Base-by-base conservation (phyloP, 2,113 vertebrate genomes). In the Corythaixoides concolor region DNA sequence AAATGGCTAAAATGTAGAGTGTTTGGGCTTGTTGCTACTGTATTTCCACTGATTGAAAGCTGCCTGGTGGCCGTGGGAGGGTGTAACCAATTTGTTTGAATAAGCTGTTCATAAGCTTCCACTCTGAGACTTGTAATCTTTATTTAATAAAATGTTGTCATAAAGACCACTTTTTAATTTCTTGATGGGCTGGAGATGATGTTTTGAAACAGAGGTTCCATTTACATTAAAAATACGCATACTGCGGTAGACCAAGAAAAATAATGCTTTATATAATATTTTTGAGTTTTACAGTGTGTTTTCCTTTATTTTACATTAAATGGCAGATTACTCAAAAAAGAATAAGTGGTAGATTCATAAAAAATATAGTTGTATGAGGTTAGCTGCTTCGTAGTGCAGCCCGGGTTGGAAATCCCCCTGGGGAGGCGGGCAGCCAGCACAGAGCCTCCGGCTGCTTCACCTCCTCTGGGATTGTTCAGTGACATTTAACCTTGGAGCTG, bases 141-240 rank as follows among this genome's bases (percentile, higher is more conserved):
- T 91, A 79, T 95, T 95, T 88, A 97, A 95, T 89, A 82, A 83
- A 96, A 95, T 79, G 70, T 88, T 95, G 68, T 96, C 80, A 75
- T 92, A 96, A 96, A 90, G 76, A 89, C 76, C 78, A 83, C 67
- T 95, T 91, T 80, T 96, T 89, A 91, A 92, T 95, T 93, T 70
- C 91, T 95, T 16, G 2, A 80, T 33, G 75, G 47, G 72, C 72
- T 88, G 70, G 82, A 78, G 78, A 90, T 97, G 96, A 93, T 21
- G 37, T 97, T 88, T 93, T 63, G 81, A 93, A 94, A 94, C 94
- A 97, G 91, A 93, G 75, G 78, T 83, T 83, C 89, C 82, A 74
- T 93, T 97, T 97, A 95, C 78, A 91, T 95, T 62, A 89, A 85
- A 94, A 95, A 91, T 93, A 94, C 28, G 58, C 85, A 15, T 91